Percentiles rank a stretch among this genome's conserved stretches.
phyloP scores from a whole-genome alignment of 2,797 vertebrate species.

The Liparis tanakae region DNA sequence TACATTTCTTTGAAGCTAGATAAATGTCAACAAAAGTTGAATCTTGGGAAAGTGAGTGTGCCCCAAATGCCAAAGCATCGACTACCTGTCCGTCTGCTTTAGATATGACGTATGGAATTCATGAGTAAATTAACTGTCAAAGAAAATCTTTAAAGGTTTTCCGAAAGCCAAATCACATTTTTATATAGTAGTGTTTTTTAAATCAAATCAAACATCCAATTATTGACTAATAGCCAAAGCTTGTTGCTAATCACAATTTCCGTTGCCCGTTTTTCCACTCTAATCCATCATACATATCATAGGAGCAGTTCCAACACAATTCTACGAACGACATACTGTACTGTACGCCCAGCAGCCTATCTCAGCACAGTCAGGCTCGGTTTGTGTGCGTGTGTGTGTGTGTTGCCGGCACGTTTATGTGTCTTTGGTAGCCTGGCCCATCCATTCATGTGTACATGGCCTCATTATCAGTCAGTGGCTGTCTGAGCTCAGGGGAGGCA shows the following conservation, averaged over 20 bases:
- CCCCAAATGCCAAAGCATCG: conserved; percentile 46
- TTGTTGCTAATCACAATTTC: conserved; percentile 35
- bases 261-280: conserved; percentile 51
- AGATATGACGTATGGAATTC: conserved; percentile 38
- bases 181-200: conserved; percentile 28
- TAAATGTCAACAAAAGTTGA: conserved; percentile 71
- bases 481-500: conserved; percentile 73
- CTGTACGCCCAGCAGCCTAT: conserved; percentile 46
- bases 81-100: conserved; percentile 51
- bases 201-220: conserved; percentile 38
- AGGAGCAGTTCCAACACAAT: conserved; percentile 44
- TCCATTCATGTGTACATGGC: conserved; percentile 75
- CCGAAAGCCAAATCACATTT: conserved; percentile 30
- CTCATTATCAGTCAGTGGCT: conserved; percentile 81
- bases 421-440: conserved; percentile 64
- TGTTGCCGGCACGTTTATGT: conserved; percentile 41
- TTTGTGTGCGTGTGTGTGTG: conserved; percentile 1
- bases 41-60: conserved; percentile 48
- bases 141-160: conserved; percentile 34
- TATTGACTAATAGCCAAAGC: conserved; percentile 33
- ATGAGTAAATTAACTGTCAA: conserved; percentile 43
- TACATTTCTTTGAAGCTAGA: conserved; percentile 44
- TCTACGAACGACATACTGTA: conserved; percentile 41
- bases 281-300: conserved; percentile 62
- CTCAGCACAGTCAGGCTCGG: conserved; percentile 48